A percentile compares a stretch with the other conserved stretches of the same genome.
Evolutionary conservation across 2,113 vertebrate genomes (phyloP).

Genomic region (Ammodytes dubius): DNA sequence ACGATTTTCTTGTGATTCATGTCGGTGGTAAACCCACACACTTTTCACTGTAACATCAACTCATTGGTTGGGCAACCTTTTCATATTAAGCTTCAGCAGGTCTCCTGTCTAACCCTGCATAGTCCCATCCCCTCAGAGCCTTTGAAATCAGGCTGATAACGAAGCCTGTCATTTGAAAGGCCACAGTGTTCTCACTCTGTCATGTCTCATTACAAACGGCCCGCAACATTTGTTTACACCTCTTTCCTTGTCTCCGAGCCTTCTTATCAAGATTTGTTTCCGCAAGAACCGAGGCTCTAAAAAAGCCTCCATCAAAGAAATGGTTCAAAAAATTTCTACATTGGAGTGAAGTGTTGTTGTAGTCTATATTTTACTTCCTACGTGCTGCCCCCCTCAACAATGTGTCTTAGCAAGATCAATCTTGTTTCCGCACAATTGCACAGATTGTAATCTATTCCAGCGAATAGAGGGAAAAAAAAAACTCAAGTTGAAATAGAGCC

Average conservation of each 20-base stretch:
- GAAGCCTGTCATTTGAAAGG: slow-evolving; percentile 79
- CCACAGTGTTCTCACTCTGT: slow-evolving; percentile 60
- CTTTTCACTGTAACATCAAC: slow-evolving; percentile 4
- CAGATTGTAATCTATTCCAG: slow-evolving; percentile 82
- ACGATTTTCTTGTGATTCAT: not conserved
- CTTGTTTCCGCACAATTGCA: slow-evolving; percentile 79
- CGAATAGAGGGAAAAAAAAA: slow-evolving; percentile 19
- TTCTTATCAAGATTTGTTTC: slow-evolving; percentile 41
- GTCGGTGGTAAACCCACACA: not conserved
- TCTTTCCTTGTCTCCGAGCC: slow-evolving; percentile 5
- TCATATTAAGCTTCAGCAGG: slow-evolving; percentile 31
- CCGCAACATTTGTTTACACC: slow-evolving; percentile 54
- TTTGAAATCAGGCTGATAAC: slow-evolving; percentile 58
- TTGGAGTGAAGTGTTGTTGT: slow-evolving; percentile 29
- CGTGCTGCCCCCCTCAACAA: slow-evolving; percentile 2
- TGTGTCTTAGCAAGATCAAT: slow-evolving; percentile 65
- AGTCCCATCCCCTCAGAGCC: slow-evolving; percentile 55
- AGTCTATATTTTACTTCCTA: slow-evolving; percentile 37
- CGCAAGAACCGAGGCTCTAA: not conserved
- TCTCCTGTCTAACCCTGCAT: slow-evolving; percentile 53
- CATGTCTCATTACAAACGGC: slow-evolving; percentile 66
- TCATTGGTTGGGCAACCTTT: slow-evolving; percentile 11
- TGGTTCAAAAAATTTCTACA: slow-evolving; percentile 27
- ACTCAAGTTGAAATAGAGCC: slow-evolving; percentile 82
- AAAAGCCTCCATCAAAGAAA: slow-evolving; percentile 32